phyloP scores from a whole-genome alignment of 1,140 invertebrate species.

The Condylostylus longicornis region DNA sequence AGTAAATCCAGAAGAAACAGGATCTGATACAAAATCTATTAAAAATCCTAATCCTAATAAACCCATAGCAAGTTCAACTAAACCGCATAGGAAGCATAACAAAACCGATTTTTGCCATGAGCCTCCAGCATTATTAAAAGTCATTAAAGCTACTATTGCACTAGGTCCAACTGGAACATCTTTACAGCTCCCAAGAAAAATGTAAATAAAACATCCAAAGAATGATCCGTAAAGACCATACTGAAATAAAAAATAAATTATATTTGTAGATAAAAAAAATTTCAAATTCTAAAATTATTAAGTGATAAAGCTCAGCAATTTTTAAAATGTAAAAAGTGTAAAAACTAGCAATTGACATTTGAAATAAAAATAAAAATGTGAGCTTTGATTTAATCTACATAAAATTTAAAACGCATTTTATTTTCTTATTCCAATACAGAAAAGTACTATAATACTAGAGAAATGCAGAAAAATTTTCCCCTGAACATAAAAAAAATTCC shows the following conservation, averaged over 20 bases:
- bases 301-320: neutral
- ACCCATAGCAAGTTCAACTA: constrained; percentile 72
- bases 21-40: constrained; percentile 84
- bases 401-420: too few species aligned
- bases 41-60: constrained; percentile 78
- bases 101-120: constrained; percentile 63
- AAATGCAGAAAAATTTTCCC: neutral
- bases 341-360: too few species aligned
- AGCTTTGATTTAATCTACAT: neutral
- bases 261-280: neutral
- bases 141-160: constrained; percentile 67
- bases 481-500: neutral
- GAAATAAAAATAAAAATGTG: neutral
- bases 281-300: too few species aligned
- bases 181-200: constrained; percentile 77
- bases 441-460: neutral
- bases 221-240: constrained; percentile 85
- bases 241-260: constrained; percentile 31
- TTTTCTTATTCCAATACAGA: neutral
- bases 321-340: too few species aligned
- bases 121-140: constrained; percentile 54
- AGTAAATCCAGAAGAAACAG: constrained; percentile 85
- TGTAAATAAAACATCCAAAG: constrained; percentile 79
- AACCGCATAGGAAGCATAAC: constrained; percentile 60
- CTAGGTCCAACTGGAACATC: constrained; percentile 79